Evolutionary conservation across 2,888 invertebrate species (phyloP).

Genomic region (Tinea trinotella): DNA sequence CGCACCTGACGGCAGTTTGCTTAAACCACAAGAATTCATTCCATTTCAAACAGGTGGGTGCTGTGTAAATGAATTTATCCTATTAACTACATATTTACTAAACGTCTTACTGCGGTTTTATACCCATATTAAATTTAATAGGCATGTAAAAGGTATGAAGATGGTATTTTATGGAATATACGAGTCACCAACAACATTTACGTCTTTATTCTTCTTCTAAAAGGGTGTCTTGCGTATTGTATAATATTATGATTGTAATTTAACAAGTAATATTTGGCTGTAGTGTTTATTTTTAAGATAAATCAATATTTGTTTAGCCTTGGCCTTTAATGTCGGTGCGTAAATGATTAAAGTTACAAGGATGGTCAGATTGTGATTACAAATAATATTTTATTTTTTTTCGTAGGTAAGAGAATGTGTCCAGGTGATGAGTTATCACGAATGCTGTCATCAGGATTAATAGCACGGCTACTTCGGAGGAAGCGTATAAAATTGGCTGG

Average conservation of each 20-base stretch:
- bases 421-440: conserved; percentile 87
- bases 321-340: neutral
- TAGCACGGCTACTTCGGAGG: conserved; percentile 79
- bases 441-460: conserved; percentile 76
- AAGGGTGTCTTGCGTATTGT: too few species aligned
- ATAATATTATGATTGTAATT: too few species aligned
- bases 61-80: neutral
- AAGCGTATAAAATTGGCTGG: conserved; percentile 73
- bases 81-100: conserved; percentile 18
- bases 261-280: neutral
- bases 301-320: too few species aligned
- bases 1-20: conserved; percentile 71
- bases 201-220: too few species aligned
- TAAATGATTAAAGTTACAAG: neutral
- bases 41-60: conserved; percentile 85
- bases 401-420: conserved; percentile 90
- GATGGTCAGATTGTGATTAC: conserved; percentile 1
- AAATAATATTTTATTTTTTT: conserved; percentile 6
- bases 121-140: too few species aligned
- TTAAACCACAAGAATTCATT: conserved; percentile 79
- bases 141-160: too few species aligned
- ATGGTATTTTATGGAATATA: too few species aligned
- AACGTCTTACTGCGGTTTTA: too few species aligned
- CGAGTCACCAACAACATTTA: too few species aligned
- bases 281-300: too few species aligned